These are phyloP conservation scores for Zaprionus ornatus DNA, from an alignment of 1,140 invertebrate species.

Conservation along the genomic window DNA sequence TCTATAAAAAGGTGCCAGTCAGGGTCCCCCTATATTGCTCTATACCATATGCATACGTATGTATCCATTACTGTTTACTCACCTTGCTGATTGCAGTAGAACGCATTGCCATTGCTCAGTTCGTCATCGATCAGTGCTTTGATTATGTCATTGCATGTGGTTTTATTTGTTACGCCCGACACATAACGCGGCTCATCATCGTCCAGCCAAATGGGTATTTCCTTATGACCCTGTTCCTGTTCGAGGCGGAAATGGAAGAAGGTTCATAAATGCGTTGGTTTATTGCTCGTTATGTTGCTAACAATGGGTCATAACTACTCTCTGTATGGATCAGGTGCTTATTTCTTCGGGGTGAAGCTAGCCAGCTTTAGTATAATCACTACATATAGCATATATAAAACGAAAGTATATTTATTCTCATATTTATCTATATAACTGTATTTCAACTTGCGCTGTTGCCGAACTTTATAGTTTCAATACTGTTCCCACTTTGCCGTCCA, in stretches of 20 bases:
- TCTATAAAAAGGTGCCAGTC: conserved; percentile 30
- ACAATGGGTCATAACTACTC: neutral
- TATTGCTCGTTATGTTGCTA: conserved; percentile 7
- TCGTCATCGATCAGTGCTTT: conserved; percentile 83
- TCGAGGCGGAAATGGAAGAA: conserved; percentile 8
- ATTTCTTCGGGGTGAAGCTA: too few species aligned
- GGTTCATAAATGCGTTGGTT: conserved; percentile 7
- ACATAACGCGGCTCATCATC: conserved; percentile 77
- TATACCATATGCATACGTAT: neutral
- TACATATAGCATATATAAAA: too few species aligned
- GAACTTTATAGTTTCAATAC: neutral
- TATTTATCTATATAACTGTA: too few species aligned
- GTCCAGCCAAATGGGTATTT: conserved; percentile 82
- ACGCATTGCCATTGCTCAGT: conserved; percentile 51
- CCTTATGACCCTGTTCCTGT: conserved; percentile 74
- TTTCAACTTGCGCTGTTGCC: neutral
- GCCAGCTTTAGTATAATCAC: too few species aligned
- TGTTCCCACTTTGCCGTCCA: neutral
- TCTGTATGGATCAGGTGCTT: neutral
- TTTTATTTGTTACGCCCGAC: conserved; percentile 80
- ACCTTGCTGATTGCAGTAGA: conserved; percentile 45
- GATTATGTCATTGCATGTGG: conserved; percentile 83
- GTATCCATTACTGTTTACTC: conserved; percentile 43
- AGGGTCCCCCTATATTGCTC: neutral
- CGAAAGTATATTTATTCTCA: too few species aligned